These are phyloP conservation scores for Parazoanthus swiftii DNA, from an alignment of 92 coral and sea anemone species.

Conservation along the genomic window DNA sequence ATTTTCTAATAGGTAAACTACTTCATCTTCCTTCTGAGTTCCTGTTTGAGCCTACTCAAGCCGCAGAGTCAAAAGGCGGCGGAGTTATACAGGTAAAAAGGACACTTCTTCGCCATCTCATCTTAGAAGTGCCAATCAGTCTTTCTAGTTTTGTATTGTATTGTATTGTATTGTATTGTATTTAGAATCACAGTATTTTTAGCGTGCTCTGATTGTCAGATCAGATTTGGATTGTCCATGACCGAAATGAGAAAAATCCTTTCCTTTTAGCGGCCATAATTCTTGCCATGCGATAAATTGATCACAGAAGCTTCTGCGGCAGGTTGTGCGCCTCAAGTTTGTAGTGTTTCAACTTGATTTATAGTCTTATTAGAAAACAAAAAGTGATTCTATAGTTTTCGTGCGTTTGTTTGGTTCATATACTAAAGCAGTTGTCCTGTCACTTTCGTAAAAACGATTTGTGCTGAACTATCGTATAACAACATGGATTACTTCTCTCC, in stretches of 20 bases:
- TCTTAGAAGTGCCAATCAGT: neutral
- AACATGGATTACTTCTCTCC: neutral
- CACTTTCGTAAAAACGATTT: too few species aligned
- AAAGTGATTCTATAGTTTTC: too few species aligned
- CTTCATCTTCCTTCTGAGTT: conserved; percentile 2
- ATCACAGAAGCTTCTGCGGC: too few species aligned
- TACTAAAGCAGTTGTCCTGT: too few species aligned
- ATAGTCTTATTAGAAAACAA: too few species aligned
- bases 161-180: neutral
- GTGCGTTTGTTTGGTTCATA: too few species aligned
- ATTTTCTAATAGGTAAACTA: neutral
- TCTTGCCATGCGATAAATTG: too few species aligned
- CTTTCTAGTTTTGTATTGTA: neutral
- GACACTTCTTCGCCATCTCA: neutral
- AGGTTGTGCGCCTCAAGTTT: too few species aligned
- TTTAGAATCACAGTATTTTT: neutral
- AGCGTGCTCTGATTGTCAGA: too few species aligned
- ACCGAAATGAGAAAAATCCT: neutral
- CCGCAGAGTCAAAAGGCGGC: conserved; percentile 3
- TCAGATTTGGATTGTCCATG: too few species aligned
- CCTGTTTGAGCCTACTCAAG: neutral
- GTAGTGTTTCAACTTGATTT: too few species aligned
- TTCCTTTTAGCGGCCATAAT: too few species aligned
- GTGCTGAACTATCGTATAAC: neutral
- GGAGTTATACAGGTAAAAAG: conserved; percentile 31